These are phyloP conservation scores for Gymnothorax reevesii DNA, from an alignment of 2,797 vertebrate genomes.

Conservation along the genomic window DNA sequence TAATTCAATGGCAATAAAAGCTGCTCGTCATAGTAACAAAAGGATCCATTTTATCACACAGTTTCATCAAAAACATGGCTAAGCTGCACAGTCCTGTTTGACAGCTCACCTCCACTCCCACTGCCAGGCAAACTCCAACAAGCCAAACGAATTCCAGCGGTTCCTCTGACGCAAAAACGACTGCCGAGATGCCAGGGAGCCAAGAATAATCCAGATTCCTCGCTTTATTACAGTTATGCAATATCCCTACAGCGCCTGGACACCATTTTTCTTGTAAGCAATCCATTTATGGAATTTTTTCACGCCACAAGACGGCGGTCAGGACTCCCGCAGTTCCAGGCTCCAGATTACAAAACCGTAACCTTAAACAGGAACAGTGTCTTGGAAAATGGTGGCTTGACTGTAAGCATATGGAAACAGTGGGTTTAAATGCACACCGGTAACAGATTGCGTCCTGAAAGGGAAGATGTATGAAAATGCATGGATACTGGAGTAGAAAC, in stretches of 20 bases:
- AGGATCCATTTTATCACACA: neutral
- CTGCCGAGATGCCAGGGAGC: slow-evolving; percentile 24
- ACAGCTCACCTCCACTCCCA: neutral
- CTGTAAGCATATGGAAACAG: slow-evolving; percentile 23
- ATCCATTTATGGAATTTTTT: neutral
- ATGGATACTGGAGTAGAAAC: neutral
- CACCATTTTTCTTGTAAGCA: neutral
- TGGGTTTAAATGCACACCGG: neutral
- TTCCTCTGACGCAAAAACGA: slow-evolving; percentile 32
- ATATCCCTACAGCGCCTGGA: neutral
- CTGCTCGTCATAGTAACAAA: neutral
- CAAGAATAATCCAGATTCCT: slow-evolving; percentile 44
- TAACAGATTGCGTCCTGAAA: too few relatives aligned
- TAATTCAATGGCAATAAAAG: neutral
- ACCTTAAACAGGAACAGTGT: neutral
- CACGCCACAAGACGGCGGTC: neutral
- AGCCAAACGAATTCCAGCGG: slow-evolving; percentile 37
- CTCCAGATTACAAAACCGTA: neutral
- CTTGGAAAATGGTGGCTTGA: neutral
- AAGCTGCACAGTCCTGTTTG: neutral
- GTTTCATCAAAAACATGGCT: neutral
- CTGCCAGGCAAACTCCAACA: slow-evolving; percentile 2
- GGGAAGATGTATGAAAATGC: neutral
- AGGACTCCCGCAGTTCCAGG: neutral
- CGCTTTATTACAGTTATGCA: slow-evolving; percentile 38